Conservation (phyloP, 2,113 vertebrate genomes). For the Clupea harengus region DNA sequence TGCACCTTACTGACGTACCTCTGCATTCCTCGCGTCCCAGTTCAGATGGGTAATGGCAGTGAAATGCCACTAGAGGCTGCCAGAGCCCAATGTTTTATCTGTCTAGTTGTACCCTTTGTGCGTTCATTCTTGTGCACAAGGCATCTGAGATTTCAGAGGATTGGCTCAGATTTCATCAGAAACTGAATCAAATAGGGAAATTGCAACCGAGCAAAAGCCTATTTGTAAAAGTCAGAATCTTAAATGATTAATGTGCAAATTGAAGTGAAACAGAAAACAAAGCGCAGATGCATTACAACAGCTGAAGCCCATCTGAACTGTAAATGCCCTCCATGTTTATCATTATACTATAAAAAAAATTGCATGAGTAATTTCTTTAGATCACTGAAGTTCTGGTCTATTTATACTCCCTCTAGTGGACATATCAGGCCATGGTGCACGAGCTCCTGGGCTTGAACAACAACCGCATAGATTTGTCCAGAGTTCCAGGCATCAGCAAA, state of each 20-base stretch:
- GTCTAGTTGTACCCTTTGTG: not conserved
- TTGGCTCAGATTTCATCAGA: slow-evolving; percentile 8
- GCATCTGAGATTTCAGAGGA: not conserved
- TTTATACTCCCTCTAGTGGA: slow-evolving; percentile 77
- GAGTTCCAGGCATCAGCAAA: slow-evolving; percentile 89
- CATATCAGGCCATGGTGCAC: slow-evolving; percentile 97
- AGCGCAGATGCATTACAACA: not conserved
- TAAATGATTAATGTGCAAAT: not conserved
- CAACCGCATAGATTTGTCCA: slow-evolving; percentile 92
- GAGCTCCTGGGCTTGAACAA: slow-evolving; percentile 94
- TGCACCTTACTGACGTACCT: not conserved
- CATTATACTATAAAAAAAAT: not conserved
- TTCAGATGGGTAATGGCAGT: not conserved
- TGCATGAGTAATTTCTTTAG: not conserved
- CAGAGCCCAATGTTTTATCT: slow-evolving; percentile 23
- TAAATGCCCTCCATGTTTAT: not conserved
- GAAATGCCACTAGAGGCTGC: slow-evolving; percentile 37
- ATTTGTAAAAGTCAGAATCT: not conserved
- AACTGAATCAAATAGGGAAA: not conserved
- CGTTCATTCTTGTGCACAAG: not conserved
- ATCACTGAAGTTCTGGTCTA: not conserved
- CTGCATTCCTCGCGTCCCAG: not conserved
- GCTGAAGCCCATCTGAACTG: not conserved
- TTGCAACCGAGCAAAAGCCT: not conserved
- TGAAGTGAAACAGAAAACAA: not conserved